Evolutionary conservation across 64 coral and sea anemone species (phyloP), one percentile per base, ranked within the genome.

Genomic region (Pachyseris speciosa): DNA sequence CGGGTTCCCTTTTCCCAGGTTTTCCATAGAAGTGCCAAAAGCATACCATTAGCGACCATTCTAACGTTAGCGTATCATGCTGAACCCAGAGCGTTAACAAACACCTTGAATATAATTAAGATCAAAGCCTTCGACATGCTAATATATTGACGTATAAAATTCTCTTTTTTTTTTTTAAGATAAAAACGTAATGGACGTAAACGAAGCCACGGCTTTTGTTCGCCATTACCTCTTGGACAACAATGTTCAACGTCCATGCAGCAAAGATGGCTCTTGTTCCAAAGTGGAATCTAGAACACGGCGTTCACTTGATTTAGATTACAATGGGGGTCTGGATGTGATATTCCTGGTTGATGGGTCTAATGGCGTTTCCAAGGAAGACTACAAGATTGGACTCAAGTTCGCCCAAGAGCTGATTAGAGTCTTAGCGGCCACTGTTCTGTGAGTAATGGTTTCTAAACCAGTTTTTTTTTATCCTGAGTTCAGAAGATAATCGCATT

Each of bases 341-440:
- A 83, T 91, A 9, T 91, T 91, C 49, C 30, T 91, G 31, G 66
- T 91, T 24, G 89, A 91, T 72, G 89, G 48, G 45, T 91, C 89
- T 19, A 72, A 63, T 40, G 60, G 78, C 11, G 53, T 91, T 3
- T 72, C 80, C 1, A 84, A 91, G 55, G 66, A 91, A 3, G 80
- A 84, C 28, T 91, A 73, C 55, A 74, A 64, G 64, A 75, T 91
- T 69, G 89, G 89, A 12, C 78, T 91, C 31, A 71, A 71, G 20
- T 91, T 91, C 64, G 89, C 89, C 16, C 89, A 84, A 31, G 89
- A 91, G 29, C 79, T 91, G 3, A 69, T 91, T 12, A 59, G 89
- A 22, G 81, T 91, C 16, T 32, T 91, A n/a, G 78, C 69, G n/a
- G 89, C 78, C 4, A 91, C 89, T 25, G 25, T 84, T 19, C 12